A percentile compares a stretch with the other conserved stretches of the same genome.
phyloP scores from a whole-genome alignment of 2,888 invertebrate genomes.

The Cosmopolites sordidus region DNA sequence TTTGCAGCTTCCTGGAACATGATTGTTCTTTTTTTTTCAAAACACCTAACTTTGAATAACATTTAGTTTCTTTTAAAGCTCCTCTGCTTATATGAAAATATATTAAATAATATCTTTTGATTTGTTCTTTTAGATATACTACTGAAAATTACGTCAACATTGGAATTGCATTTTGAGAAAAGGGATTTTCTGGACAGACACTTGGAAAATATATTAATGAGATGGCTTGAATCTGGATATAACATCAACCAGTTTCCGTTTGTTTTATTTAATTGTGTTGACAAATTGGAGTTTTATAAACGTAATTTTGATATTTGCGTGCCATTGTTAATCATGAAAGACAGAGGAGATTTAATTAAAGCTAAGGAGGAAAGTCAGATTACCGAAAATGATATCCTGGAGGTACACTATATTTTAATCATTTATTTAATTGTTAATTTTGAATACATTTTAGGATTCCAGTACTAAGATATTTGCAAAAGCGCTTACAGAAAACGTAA shows the following conservation, averaged over 20 bases:
- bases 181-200: constrained; percentile 49
- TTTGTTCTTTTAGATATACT: constrained; percentile 30
- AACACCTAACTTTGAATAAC: too few relatives aligned
- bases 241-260: constrained; percentile 44
- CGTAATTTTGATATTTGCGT: constrained; percentile 46
- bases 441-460: constrained; percentile 29
- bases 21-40: too few relatives aligned
- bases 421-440: background rate
- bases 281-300: constrained; percentile 46
- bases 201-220: constrained; percentile 50
- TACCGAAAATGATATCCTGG: constrained; percentile 27
- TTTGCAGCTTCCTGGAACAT: too few relatives aligned
- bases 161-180: constrained; percentile 33
- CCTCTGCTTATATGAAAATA: too few relatives aligned
- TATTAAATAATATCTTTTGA: too few relatives aligned
- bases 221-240: constrained; percentile 37
- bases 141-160: constrained; percentile 34
- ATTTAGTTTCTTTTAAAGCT: too few relatives aligned
- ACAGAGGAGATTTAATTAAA: constrained; percentile 33
- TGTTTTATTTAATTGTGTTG: constrained; percentile 40
- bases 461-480: constrained; percentile 33
- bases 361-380: constrained; percentile 25
- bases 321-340: constrained; percentile 45
- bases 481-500: constrained; percentile 34
- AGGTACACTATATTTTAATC: constrained; percentile 23